Evolutionary conservation across 2,888 invertebrate genomes (phyloP).

Genomic region (Sinohyriopsis cumingii): DNA sequence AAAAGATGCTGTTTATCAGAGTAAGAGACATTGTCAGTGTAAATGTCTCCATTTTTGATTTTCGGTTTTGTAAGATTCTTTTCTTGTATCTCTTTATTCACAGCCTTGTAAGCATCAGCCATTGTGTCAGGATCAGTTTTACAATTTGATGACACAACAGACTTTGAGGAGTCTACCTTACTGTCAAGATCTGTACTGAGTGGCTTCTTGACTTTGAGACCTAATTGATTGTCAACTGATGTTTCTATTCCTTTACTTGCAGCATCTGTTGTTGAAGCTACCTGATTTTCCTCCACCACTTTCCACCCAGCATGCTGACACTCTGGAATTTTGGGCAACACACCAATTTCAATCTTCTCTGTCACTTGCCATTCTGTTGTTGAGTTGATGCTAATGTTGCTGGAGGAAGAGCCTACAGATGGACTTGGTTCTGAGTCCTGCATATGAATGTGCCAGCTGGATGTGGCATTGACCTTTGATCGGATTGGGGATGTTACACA

Average conservation of each 20-base stretch:
- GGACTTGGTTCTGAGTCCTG: slow-evolving; percentile 62
- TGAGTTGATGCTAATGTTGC: slow-evolving; percentile 67
- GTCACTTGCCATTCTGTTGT: slow-evolving; percentile 69
- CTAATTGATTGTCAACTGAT: too few relatives aligned
- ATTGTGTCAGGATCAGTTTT: background rate
- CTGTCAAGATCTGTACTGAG: too few relatives aligned
- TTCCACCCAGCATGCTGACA: slow-evolving; percentile 48
- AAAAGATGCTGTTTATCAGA: slow-evolving; percentile 36
- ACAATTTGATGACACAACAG: too few relatives aligned
- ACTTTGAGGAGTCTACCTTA: too few relatives aligned
- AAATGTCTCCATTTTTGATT: background rate
- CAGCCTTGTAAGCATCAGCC: background rate
- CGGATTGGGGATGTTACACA: slow-evolving; percentile 21
- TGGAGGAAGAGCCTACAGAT: slow-evolving; percentile 64
- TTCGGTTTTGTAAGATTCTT: background rate
- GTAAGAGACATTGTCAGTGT: slow-evolving; percentile 7
- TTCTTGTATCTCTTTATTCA: background rate
- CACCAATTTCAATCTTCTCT: slow-evolving; percentile 17
- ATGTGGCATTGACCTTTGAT: slow-evolving; percentile 29
- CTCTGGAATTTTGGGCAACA: slow-evolving; percentile 28
- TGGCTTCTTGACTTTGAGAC: too few relatives aligned
- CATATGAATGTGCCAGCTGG: slow-evolving; percentile 64
- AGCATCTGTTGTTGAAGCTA: background rate
- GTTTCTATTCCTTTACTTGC: slow-evolving; percentile 5
- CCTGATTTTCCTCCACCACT: slow-evolving; percentile 25